Evolutionary conservation across 2,113 vertebrate genomes (phyloP).

Genomic region (Periophthalmus modestus): DNA sequence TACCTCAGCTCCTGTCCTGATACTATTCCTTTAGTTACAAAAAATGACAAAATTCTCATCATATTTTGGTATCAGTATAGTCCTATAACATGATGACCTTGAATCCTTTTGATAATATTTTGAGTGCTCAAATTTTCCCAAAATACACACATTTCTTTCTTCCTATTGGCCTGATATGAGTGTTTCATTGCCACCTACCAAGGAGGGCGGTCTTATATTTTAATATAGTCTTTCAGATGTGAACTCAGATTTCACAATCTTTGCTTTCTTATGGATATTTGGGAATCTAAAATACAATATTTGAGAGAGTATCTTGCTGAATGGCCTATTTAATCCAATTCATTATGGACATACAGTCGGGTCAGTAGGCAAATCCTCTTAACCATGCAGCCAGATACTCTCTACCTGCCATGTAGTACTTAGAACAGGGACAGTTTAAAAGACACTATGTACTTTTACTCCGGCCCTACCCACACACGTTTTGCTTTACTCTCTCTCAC

Average conservation of each 20-base stretch:
- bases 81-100: conserved; percentile 8
- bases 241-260: too few relatives aligned
- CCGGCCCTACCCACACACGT: conserved; percentile 13
- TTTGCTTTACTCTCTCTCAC: conserved; percentile 3
- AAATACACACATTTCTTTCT: conserved; percentile 34
- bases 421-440: conserved; percentile 35
- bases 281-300: background rate
- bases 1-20: background rate
- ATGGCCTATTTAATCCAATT: conserved; percentile 47
- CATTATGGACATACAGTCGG: conserved; percentile 28
- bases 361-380: conserved; percentile 74
- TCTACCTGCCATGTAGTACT: conserved; percentile 27
- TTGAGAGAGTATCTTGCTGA: background rate
- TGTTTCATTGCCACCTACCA: conserved; percentile 15
- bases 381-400: conserved; percentile 48
- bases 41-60: background rate
- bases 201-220: background rate
- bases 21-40: conserved; percentile 1
- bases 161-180: conserved; percentile 10
- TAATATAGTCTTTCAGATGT: conserved; percentile 13
- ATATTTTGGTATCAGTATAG: conserved; percentile 2
- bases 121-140: conserved; percentile 14
- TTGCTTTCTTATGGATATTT: background rate
- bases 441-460: conserved; percentile 17
- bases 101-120: conserved; percentile 23